Evolutionary conservation across 2,797 vertebrate genomes (phyloP).

Genomic region (Coracias cyanogaster): DNA sequence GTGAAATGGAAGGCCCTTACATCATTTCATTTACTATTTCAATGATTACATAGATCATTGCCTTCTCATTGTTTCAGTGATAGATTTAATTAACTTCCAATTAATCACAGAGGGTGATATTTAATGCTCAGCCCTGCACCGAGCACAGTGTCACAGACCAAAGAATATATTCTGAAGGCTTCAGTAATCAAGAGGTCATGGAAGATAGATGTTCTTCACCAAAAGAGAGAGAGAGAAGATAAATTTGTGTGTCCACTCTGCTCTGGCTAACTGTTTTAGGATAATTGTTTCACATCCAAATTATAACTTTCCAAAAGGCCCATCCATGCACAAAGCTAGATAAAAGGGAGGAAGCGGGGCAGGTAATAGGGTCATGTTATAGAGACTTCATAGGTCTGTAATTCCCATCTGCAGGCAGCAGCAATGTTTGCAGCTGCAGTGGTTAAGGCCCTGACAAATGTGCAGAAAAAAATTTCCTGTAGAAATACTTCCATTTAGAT

Average conservation of each 20-base stretch:
- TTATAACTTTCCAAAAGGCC: conserved; percentile 79
- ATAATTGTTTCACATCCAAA: conserved; percentile 83
- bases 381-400: conserved; percentile 66
- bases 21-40: conserved; percentile 96
- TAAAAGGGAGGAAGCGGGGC: conserved; percentile 68
- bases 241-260: conserved; percentile 81
- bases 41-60: conserved; percentile 99
- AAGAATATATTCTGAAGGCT: conserved; percentile 89
- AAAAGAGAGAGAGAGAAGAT: conserved; percentile 80
- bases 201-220: conserved; percentile 91
- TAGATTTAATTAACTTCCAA: conserved; percentile 99
- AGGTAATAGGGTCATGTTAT: conserved; percentile 73
- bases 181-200: conserved; percentile 86
- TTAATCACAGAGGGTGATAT: conserved; percentile 98
- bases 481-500: background rate
- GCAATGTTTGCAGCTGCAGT: conserved; percentile 41
- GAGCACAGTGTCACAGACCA: conserved; percentile 82
- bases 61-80: conserved; percentile 96
- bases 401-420: conserved; percentile 66
- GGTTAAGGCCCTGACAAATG: background rate
- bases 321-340: conserved; percentile 71
- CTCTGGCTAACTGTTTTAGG: conserved; percentile 82
- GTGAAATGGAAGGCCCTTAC: conserved; percentile 83
- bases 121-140: conserved; percentile 91
- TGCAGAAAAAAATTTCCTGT: conserved; percentile 6